Conservation (phyloP, 2,888 invertebrate species). For the Nezara viridula region DNA sequence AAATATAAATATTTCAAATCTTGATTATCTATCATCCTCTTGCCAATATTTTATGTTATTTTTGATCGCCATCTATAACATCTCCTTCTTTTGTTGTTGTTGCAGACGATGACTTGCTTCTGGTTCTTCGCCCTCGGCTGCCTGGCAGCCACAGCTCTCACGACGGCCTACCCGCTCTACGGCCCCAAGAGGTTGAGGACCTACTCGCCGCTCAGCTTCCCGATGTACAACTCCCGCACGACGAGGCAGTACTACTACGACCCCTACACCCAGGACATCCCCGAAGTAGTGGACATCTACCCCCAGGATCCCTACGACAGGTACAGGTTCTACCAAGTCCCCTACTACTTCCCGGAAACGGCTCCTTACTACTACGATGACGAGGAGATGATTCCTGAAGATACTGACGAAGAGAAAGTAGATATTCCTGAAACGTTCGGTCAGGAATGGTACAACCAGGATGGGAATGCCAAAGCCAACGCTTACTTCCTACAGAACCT, state of each 20-base stretch:
- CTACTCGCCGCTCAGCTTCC: conserved; percentile 4
- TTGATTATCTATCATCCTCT: no score
- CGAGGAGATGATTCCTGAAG: neutral
- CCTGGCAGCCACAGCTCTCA: conserved; percentile 13
- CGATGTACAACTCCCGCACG: conserved; percentile 57
- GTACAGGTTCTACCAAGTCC: conserved; percentile 71
- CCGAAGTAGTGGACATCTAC: conserved; percentile 69
- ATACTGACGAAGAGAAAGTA: conserved; percentile 5
- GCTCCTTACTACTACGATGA: conserved; percentile 65
- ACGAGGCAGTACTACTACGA: conserved; percentile 70
- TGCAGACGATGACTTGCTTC: neutral
- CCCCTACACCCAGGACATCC: conserved; percentile 70
- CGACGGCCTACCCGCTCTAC: conserved; percentile 51
- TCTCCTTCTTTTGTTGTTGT: neutral
- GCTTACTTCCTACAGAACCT: conserved; percentile 77
- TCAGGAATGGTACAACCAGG: conserved; percentile 59
- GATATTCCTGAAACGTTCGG: neutral
- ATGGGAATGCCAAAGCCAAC: conserved; percentile 70
- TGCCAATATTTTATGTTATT: no score
- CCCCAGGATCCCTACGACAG: conserved; percentile 71
- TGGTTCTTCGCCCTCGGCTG: conserved; percentile 34
- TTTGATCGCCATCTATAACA: no score
- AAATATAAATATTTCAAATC: no score
- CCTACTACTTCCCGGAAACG: conserved; percentile 71
- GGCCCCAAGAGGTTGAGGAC: conserved; percentile 54